Base-by-base conservation (phyloP, 2,888 invertebrate species). In the Polietes domitor region DNA sequence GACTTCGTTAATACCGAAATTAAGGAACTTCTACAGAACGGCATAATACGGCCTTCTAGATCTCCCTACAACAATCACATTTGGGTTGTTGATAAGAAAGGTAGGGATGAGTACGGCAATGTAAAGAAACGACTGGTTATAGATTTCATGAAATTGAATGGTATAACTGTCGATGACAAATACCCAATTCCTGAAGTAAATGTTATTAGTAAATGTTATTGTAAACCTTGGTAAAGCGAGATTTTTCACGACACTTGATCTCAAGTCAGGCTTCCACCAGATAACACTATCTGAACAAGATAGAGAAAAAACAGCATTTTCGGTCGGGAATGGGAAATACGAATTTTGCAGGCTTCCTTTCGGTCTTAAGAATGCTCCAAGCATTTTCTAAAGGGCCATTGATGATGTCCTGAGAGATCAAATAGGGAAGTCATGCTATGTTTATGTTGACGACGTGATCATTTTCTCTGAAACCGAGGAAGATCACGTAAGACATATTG, bases 221-320 rank as follows among this genome's bases (percentile, higher is more conserved):
- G 10, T 74, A 32, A 80, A 77, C 58, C 65, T 80, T 28, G 80
- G 80, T 12, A 73, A 73, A 26, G 12, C 78, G 1, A 71, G 28
- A 50, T 76, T 47, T 26, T 80, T 79, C 26, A 55, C 61, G 10
- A 74, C 76, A 10, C 32, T 80, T 43, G 68, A 85, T 32, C 43
- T 81, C 0, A 77, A 80, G 75, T 80, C 80, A 19, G 81, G 85
- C 7, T 86, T 79, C 43, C 77, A 83, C 58, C 84, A 85, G 24
- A 86, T 86, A 19, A 47, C 15, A 1, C 37, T 85, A 12, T 65
- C 50, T 4, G 82, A 82, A 61, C 41, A 50, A 26, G 84, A 82
- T 85, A 84, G 21, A 24, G 26, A 61, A 24, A 61, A 61, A 7
- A 26, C 28, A 9, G 58, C 28, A 12, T 61, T 84, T n/a, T 70